A percentile compares a stretch with the other conserved stretches of the same genome.
Conservation (phyloP, 2,797 vertebrate species). For the Pantherophis alleghaniensis region DNA sequence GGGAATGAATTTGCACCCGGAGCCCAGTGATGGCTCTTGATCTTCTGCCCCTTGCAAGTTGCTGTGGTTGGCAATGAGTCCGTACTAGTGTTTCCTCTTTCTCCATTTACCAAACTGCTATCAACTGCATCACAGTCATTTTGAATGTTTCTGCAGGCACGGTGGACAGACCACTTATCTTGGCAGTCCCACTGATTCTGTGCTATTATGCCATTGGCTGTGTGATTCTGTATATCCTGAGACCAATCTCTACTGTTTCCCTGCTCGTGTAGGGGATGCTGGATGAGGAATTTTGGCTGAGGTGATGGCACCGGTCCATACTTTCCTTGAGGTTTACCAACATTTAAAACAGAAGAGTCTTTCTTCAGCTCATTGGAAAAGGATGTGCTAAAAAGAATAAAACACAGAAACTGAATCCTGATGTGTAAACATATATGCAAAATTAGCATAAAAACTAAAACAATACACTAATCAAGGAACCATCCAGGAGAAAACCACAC, state of each 20-base stretch:
- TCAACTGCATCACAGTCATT: not conserved
- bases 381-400: conserved; percentile 52
- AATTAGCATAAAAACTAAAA: not conserved
- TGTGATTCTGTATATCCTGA: conserved; percentile 60
- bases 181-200: conserved; percentile 43
- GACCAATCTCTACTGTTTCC: conserved; percentile 48
- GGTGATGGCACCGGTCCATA: conserved; percentile 57
- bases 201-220: conserved; percentile 67
- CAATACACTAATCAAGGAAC: not conserved
- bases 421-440: conserved; percentile 1
- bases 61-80: conserved; percentile 30
- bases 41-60: conserved; percentile 38
- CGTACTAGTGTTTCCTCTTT: conserved; percentile 29
- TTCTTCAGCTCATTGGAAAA: conserved; percentile 69
- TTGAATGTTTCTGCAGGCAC: not conserved
- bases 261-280: conserved; percentile 62
- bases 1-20: conserved; percentile 28
- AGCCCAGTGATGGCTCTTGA: conserved; percentile 58
- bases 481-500: not conserved
- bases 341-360: conserved; percentile 60
- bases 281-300: conserved; percentile 64
- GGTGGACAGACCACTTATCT: not conserved
- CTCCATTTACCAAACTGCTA: conserved; percentile 62
- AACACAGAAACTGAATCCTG: conserved; percentile 10
- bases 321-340: conserved; percentile 66